These are phyloP conservation scores for Drosophila paracracens DNA, from an alignment of 2,888 invertebrate species.

Conservation along the genomic window DNA sequence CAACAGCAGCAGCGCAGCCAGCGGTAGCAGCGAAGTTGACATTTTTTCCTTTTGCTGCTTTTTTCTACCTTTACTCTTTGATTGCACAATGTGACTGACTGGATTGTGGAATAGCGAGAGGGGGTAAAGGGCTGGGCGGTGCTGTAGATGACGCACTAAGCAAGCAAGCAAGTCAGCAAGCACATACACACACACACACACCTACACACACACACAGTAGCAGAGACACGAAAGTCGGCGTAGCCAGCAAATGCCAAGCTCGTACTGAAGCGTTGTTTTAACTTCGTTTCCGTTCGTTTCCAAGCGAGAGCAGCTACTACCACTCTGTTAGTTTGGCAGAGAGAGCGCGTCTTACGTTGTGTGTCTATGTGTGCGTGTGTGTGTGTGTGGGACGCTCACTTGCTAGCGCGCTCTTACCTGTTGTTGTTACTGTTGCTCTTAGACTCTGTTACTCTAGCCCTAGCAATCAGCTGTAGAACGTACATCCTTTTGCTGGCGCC, in stretches of 20 bases:
- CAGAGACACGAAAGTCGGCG: constrained; percentile 44
- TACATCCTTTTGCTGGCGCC: constrained; percentile 50
- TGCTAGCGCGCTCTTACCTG: constrained; percentile 20
- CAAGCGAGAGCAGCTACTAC: constrained; percentile 21
- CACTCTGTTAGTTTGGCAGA: constrained; percentile 2
- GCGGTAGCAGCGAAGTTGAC: constrained; percentile 23
- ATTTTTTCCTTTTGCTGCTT: constrained; percentile 16
- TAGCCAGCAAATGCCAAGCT: constrained; percentile 81
- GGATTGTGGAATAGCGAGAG: background rate
- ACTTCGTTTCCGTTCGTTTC: constrained; percentile 76
- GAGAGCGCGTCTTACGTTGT: background rate
- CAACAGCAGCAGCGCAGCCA: constrained; percentile 41
- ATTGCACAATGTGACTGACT: constrained; percentile 49
- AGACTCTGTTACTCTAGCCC: constrained; percentile 37
- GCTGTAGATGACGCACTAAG: constrained; percentile 41
- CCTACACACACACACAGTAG: constrained; percentile 14
- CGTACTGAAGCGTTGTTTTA: constrained; percentile 73
- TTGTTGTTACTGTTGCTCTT: constrained; percentile 39
- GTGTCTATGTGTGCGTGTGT: background rate
- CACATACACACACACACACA: constrained; percentile 24
- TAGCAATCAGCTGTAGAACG: constrained; percentile 33
- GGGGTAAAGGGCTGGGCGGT: constrained; percentile 1
- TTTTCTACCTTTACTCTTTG: constrained; percentile 13
- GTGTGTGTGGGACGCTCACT: constrained; percentile 22
- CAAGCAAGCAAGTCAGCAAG: constrained; percentile 18